Percentiles rank a stretch among this genome's conserved stretches.
These are phyloP conservation scores for Zaprionus inermis DNA, from an alignment of 1,140 invertebrate genomes.

Conservation along the genomic window DNA sequence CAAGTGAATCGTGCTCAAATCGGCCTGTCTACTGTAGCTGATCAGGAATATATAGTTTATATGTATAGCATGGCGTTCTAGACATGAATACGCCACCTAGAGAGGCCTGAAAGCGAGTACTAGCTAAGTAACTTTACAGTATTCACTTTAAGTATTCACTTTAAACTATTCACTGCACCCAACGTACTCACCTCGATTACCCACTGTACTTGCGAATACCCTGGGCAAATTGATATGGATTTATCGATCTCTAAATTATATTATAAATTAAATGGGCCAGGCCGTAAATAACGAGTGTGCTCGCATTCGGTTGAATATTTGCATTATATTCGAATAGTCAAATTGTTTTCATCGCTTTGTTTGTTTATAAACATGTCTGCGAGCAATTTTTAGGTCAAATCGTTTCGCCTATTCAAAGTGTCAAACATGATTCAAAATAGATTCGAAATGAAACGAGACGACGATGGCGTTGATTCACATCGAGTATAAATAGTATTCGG, in stretches of 20 bases:
- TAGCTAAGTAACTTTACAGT: no score
- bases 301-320: background rate
- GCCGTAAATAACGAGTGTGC: constrained; percentile 3
- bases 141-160: no score
- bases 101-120: no score
- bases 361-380: constrained; percentile 3
- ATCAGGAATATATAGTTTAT: background rate
- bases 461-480: background rate
- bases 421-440: background rate
- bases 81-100: no score
- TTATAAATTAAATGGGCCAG: no score
- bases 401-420: background rate
- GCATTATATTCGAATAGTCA: background rate
- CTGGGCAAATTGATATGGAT: background rate
- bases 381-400: background rate
- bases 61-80: no score
- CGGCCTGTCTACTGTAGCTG: background rate
- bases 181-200: background rate
- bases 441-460: constrained; percentile 1
- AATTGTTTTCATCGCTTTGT: background rate
- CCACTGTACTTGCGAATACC: background rate
- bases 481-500: constrained; percentile 2
- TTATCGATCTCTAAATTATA: no score
- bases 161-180: no score
- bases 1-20: no score